phyloP scores from a whole-genome alignment of 2,797 vertebrate species.

The Rhynchonycteris naso region DNA sequence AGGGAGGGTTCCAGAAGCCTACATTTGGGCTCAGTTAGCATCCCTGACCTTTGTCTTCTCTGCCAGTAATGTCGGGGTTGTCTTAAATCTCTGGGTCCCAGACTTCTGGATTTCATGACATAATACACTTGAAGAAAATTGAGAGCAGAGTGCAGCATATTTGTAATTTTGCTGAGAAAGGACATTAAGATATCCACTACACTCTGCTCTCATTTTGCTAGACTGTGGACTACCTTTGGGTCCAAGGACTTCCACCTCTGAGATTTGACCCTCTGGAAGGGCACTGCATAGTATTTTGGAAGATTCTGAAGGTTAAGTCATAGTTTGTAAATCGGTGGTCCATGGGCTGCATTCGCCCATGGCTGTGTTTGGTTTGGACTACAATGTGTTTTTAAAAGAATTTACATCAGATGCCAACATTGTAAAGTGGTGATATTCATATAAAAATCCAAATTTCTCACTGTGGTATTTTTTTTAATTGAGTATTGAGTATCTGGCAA shows the following conservation, averaged over 20 bases:
- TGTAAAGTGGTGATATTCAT: slow-evolving; percentile 54
- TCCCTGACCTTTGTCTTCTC: background rate
- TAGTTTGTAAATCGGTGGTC: slow-evolving; percentile 54
- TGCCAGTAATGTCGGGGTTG: background rate
- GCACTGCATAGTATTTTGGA: background rate
- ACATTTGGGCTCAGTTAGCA: background rate
- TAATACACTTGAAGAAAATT: background rate
- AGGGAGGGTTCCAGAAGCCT: background rate
- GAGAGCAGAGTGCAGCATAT: background rate
- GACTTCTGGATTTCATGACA: slow-evolving; percentile 7
- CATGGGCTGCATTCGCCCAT: background rate
- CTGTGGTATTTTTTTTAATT: background rate
- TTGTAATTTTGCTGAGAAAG: background rate
- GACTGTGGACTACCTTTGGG: background rate
- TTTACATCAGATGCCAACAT: slow-evolving; percentile 46
- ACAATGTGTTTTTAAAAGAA: slow-evolving; percentile 56
- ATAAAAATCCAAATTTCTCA: slow-evolving; percentile 62
- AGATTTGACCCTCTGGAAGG: background rate
- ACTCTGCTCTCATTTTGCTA: background rate
- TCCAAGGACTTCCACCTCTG: background rate
- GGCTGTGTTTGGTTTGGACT: slow-evolving; percentile 63
- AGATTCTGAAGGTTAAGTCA: slow-evolving; percentile 31
- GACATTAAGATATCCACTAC: background rate
- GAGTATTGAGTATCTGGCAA: slow-evolving; percentile 5
- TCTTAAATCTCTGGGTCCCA: background rate